Evolutionary conservation across 2,113 vertebrate genomes (phyloP).

Genomic region (Piaya cayana): DNA sequence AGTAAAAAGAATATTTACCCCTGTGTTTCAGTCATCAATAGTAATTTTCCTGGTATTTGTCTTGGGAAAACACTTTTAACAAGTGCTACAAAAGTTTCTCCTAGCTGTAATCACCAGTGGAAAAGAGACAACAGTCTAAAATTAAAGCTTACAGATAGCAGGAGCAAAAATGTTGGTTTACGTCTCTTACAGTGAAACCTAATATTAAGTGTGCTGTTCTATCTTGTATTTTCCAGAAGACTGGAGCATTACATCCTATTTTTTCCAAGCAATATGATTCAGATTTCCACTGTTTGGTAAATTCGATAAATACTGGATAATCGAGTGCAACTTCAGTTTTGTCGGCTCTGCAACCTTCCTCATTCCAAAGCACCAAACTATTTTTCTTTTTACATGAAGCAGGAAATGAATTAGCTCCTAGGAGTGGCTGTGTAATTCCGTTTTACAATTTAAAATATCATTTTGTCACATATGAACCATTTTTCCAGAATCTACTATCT

Average conservation of each 20-base stretch:
- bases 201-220: background rate
- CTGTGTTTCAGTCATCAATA: background rate
- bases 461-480: background rate
- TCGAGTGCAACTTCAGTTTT: background rate
- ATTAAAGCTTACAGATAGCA: background rate
- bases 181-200: background rate
- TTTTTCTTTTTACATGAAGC: background rate
- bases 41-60: background rate
- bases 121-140: background rate
- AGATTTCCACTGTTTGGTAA: background rate
- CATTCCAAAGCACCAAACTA: background rate
- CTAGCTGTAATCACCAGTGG: background rate
- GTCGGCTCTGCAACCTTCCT: background rate
- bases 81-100: background rate
- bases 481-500: background rate
- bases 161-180: background rate
- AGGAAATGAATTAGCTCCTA: background rate
- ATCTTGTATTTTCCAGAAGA: background rate
- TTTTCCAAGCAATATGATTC: background rate
- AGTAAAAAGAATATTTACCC: background rate
- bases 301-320: slow-evolving; percentile 28
- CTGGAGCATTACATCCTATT: background rate
- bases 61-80: background rate
- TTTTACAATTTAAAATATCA: background rate
- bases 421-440: background rate